These are phyloP conservation scores for Amblyraja radiata DNA, from an alignment of 2,797 vertebrate species.

Conservation along the genomic window DNA sequence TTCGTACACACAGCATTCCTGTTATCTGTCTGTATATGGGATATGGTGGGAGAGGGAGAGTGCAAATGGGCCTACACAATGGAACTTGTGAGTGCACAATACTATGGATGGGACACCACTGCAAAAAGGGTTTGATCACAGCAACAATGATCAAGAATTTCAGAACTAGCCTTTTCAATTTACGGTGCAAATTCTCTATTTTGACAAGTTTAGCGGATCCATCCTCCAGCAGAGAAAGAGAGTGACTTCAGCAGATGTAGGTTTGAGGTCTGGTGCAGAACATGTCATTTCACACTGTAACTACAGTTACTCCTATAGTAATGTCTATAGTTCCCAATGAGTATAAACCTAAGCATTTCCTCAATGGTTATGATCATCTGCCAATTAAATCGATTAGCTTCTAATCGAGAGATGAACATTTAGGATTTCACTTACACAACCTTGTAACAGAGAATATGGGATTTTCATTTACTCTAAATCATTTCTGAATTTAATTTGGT, in stretches of 20 bases:
- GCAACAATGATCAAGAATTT: not conserved
- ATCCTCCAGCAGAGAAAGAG: not conserved
- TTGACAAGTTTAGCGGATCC: not conserved
- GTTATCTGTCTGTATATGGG: too few species aligned
- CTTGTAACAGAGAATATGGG: not conserved
- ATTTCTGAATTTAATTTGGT: not conserved
- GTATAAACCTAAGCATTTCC: not conserved
- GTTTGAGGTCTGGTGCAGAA: not conserved
- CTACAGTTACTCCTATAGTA: not conserved
- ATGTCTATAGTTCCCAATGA: not conserved
- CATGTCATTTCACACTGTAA: not conserved
- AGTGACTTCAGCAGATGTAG: not conserved
- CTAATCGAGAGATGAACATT: not conserved
- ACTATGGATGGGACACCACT: too few species aligned
- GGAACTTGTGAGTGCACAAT: too few species aligned
- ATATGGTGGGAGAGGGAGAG: too few species aligned
- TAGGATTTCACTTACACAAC: not conserved
- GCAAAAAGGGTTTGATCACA: not conserved
- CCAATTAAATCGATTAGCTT: not conserved
- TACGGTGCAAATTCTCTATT: not conserved
- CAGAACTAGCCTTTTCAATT: not conserved
- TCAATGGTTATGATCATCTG: not conserved
- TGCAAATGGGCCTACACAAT: too few species aligned
- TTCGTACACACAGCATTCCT: too few species aligned
- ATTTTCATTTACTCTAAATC: not conserved